phyloP scores from a whole-genome alignment of 1,140 invertebrate species.

The Philotrypesis tridentata region DNA sequence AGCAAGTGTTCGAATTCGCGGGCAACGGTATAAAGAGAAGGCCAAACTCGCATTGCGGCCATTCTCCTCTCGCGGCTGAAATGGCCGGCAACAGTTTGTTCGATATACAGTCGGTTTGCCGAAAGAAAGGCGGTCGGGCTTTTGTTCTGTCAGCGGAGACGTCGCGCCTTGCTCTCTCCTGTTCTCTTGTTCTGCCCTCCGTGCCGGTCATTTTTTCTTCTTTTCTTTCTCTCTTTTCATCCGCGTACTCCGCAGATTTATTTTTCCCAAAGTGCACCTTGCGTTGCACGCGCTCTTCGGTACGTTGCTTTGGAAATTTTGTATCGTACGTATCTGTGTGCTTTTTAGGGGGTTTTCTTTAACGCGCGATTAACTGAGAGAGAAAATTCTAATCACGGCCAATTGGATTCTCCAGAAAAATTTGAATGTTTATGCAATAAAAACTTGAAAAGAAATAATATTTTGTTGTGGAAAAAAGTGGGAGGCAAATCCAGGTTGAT shows the following conservation, averaged over 20 bases:
- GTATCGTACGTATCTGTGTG: too few relatives aligned
- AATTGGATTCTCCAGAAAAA: too few relatives aligned
- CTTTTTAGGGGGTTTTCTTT: too few relatives aligned
- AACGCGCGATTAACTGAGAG: too few relatives aligned
- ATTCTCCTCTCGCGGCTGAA: slow-evolving; percentile 12
- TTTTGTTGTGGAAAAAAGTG: too few relatives aligned
- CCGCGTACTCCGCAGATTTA: not conserved
- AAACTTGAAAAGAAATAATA: too few relatives aligned
- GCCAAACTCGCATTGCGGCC: slow-evolving; percentile 8
- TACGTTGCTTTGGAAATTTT: too few relatives aligned
- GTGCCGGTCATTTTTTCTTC: not conserved
- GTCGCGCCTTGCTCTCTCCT: slow-evolving; percentile 52
- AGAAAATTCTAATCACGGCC: too few relatives aligned
- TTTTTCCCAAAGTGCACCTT: not conserved
- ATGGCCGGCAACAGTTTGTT: slow-evolving; percentile 11
- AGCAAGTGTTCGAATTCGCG: not conserved
- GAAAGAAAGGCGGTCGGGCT: slow-evolving; percentile 64
- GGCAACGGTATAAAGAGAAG: slow-evolving; percentile 50
- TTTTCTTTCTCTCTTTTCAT: not conserved
- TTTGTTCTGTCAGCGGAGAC: slow-evolving; percentile 73
- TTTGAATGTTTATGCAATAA: too few relatives aligned
- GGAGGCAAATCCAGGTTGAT: too few relatives aligned
- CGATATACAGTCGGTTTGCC: slow-evolving; percentile 1
- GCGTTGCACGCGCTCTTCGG: not conserved
- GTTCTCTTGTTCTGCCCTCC: slow-evolving; percentile 25